These are phyloP conservation scores for Phortica magna DNA, from an alignment of 2,888 invertebrate species.

Conservation along the genomic window DNA sequence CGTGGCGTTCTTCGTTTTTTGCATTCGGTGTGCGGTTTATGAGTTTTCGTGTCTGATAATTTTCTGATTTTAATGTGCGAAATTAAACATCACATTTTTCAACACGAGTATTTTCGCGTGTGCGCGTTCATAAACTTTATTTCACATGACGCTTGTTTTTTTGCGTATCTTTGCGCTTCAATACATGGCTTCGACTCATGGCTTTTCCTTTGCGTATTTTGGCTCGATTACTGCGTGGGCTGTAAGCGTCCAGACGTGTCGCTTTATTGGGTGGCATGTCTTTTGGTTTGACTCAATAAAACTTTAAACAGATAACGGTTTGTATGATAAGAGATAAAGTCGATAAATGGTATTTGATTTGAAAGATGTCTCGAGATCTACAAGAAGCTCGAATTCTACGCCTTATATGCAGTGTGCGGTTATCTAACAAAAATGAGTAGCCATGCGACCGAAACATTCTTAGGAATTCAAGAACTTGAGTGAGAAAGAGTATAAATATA, in stretches of 20 bases:
- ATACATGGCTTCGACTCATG: not conserved
- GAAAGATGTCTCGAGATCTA: no score
- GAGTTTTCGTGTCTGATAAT: constrained; percentile 74
- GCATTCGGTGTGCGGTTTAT: constrained; percentile 73
- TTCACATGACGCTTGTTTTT: not conserved
- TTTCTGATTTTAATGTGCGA: constrained; percentile 76
- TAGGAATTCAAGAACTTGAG: no score
- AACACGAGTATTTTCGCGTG: constrained; percentile 67
- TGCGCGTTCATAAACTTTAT: constrained; percentile 51
- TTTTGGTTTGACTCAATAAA: not conserved
- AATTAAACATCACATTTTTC: constrained; percentile 77
- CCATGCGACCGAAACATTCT: no score
- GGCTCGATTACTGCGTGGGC: not conserved
- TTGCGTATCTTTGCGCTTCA: no score
- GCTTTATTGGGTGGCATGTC: constrained; percentile 2
- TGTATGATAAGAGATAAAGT: no score
- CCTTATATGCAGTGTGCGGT: no score
- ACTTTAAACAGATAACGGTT: not conserved
- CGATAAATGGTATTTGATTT: no score
- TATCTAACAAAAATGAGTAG: no score
- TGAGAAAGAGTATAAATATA: no score
- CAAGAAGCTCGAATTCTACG: no score
- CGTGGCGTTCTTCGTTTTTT: not conserved
- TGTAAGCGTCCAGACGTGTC: no score
- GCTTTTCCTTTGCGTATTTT: not conserved